Base-by-base conservation (phyloP, 2,888 invertebrate species). In the Drosophila mimetica region DNA sequence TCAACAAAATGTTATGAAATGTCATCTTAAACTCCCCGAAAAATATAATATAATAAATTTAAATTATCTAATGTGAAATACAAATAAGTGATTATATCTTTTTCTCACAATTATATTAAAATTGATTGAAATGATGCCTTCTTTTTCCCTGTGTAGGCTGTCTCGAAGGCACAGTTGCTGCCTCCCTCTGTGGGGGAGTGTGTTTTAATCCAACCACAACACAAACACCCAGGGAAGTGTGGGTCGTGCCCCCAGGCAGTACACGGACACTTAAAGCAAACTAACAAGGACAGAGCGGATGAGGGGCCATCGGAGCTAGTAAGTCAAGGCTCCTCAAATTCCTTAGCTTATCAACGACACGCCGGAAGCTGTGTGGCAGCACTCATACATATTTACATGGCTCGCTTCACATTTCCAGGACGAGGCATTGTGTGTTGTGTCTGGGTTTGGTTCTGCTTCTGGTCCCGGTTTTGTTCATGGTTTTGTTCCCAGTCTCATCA, bases 341-440 rank as follows among this genome's bases (percentile, higher is more conserved):
- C 84, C 76, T 78, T 59, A 59, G 88, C 84, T 84, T 84, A 88
- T 88, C 88, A 84, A 83, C 76, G 74, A 54, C 71, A 71, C 53
- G 80, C 88, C 88, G 84, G 78, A 86, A 86, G 84, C 88, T 88
- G 80, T 88, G 80, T 75, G 80, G 80, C 75, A 83, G 67, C 78
- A 76, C 74, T 83, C 84, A 74, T 80, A 86, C 73, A 82, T 82
- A 83, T 88, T 88, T 80, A 66, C 86, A 86, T 80, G 86, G 74
- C 71, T 70, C 55, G 76, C 16, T 61, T 58, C 72, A 32, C 55
- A 46, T 25, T 44, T 55, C 30, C 61, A 30, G 60, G 44, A 60
- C 61, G 42, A 18, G 74, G 54, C 69, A 63, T 50, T 54, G 48
- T 53, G 37, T 50, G 36, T 37, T 57, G 47, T 73, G 75, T 58